phyloP scores from a whole-genome alignment of 64 coral and sea anemone genomes.

The Pocillopora damicornis region DNA sequence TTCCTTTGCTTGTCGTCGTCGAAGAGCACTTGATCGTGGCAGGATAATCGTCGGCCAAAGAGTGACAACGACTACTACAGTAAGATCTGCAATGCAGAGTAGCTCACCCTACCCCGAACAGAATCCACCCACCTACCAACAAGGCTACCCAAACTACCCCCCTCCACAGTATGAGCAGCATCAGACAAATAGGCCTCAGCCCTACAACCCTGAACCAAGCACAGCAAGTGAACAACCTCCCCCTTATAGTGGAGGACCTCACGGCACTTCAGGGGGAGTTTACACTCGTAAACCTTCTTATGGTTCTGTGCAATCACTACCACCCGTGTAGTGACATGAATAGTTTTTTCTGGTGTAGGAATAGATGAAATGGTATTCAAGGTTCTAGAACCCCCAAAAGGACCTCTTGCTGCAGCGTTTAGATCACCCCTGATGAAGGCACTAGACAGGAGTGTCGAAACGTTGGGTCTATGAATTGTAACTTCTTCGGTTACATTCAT shows the following conservation, averaged over 20 bases:
- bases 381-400: no score
- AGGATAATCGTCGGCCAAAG: background rate
- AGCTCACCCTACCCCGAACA: background rate
- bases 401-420: no score
- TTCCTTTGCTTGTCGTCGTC: background rate
- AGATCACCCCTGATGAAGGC: no score
- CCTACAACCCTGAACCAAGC: background rate
- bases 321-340: background rate
- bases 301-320: background rate
- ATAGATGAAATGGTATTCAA: background rate
- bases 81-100: no score
- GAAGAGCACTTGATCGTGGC: background rate
- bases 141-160: background rate
- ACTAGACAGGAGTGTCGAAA: no score
- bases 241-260: background rate
- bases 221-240: background rate
- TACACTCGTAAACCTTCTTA: background rate
- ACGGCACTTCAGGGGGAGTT: background rate
- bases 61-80: background rate
- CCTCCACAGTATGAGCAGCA: background rate
- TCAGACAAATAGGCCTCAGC: background rate
- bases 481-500: no score
- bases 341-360: background rate
- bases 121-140: background rate
- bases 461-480: no score